Evolutionary conservation across 2,113 vertebrate species (phyloP).

Genomic region (Pteropus alecto): DNA sequence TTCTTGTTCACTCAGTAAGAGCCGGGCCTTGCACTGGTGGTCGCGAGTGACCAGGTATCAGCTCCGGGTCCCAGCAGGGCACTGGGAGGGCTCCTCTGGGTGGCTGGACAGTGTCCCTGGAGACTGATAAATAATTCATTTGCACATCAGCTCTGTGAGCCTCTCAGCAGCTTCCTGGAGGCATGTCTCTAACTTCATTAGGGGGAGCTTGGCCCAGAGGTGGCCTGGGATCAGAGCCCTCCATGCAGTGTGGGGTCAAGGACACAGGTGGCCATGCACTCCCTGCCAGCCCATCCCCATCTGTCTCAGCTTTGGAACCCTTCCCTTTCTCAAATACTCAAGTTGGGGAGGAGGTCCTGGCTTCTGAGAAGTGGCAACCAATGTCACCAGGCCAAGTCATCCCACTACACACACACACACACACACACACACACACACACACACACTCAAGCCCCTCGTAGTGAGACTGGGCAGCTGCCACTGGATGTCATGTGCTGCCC

Average conservation of each 20-base stretch:
- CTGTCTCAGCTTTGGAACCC: neutral
- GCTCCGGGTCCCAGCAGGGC: neutral
- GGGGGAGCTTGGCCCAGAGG: neutral
- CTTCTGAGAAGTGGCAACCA: neutral
- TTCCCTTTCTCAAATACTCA: neutral
- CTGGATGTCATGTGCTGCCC: accelerated
- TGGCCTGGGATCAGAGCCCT: neutral
- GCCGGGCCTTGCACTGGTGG: neutral
- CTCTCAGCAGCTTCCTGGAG: neutral
- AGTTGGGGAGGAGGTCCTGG: neutral
- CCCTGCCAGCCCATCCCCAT: neutral
- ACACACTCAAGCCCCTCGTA: neutral
- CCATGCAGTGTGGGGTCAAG: neutral
- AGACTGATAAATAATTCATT: neutral
- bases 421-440: too few relatives aligned
- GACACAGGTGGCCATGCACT: neutral
- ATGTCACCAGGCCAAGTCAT: neutral
- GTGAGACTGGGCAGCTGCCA: neutral
- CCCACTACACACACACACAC: too few relatives aligned
- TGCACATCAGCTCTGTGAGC: neutral
- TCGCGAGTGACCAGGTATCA: accelerated
- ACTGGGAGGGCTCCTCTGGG: neutral
- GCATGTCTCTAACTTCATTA: neutral
- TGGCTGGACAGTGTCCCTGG: neutral
- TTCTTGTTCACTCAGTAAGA: neutral